These are phyloP conservation scores for Chaetorhynchus papuensis DNA, from an alignment of 2,113 vertebrate genomes.

Conservation along the genomic window DNA sequence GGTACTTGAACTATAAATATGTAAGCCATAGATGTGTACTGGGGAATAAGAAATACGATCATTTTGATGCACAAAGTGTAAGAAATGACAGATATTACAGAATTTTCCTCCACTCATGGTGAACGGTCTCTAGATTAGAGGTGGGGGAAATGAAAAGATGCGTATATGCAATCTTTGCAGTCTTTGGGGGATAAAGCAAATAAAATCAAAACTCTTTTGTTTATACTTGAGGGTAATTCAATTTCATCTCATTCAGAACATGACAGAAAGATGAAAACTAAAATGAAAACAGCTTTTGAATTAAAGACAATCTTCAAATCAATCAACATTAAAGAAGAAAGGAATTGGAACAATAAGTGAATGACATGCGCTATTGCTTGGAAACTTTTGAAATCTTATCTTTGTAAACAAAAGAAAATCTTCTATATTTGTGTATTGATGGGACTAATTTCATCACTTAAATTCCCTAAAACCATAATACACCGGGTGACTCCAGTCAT, in stretches of 20 bases:
- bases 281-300: slow-evolving; percentile 73
- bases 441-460: slow-evolving; percentile 61
- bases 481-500: background rate
- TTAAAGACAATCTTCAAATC: slow-evolving; percentile 69
- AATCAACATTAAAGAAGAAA: slow-evolving; percentile 70
- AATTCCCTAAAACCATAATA: slow-evolving; percentile 52
- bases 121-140: background rate
- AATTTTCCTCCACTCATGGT: background rate
- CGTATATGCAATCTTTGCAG: background rate
- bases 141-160: slow-evolving; percentile 26
- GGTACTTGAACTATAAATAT: background rate
- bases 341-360: slow-evolving; percentile 65
- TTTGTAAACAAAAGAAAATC: slow-evolving; percentile 61
- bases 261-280: slow-evolving; percentile 71
- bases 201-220: slow-evolving; percentile 61
- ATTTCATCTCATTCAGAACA: slow-evolving; percentile 69
- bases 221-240: slow-evolving; percentile 68
- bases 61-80: background rate
- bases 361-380: slow-evolving; percentile 63
- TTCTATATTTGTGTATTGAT: slow-evolving; percentile 54
- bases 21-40: background rate
- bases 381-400: slow-evolving; percentile 68
- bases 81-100: background rate
- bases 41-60: background rate
- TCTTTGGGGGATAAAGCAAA: slow-evolving; percentile 59